Percentiles rank a stretch among this genome's conserved stretches.
Evolutionary conservation across 2,113 vertebrate genomes (phyloP).

Genomic region (Dermatemys mawii): DNA sequence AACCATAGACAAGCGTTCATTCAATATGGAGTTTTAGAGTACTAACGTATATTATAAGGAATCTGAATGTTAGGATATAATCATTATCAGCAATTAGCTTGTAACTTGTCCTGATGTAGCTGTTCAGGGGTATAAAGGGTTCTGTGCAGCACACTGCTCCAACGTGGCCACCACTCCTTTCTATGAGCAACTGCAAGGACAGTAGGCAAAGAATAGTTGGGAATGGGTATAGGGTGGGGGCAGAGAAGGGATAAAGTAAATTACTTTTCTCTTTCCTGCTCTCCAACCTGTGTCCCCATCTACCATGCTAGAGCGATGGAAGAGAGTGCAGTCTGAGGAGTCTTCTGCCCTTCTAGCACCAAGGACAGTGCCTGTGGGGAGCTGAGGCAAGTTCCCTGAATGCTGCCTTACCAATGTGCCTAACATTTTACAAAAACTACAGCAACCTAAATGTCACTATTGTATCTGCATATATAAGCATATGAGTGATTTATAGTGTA

Average conservation of each 20-base stretch:
- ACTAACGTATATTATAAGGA: not conserved
- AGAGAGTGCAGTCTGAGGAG: accelerated
- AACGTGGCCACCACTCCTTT: not conserved
- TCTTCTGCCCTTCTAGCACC: not conserved
- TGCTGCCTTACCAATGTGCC: not conserved
- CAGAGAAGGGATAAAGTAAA: not conserved
- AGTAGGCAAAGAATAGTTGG: not conserved
- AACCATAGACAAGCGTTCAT: not conserved
- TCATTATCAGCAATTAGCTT: not conserved
- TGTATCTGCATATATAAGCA: not conserved
- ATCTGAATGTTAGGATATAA: not conserved
- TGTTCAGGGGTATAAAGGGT: not conserved
- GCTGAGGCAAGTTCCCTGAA: not conserved
- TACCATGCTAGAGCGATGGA: accelerated
- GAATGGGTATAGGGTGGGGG: not conserved
- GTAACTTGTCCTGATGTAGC: not conserved
- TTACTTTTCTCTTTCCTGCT: not conserved
- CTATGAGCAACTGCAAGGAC: not conserved
- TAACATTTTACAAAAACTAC: not conserved
- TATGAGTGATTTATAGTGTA: not conserved
- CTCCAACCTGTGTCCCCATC: no score
- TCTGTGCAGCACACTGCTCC: not conserved
- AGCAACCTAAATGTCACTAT: not conserved
- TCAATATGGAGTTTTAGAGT: not conserved
- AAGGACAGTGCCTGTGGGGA: not conserved